Percentiles rank a stretch among this genome's conserved stretches.
Evolutionary conservation across 2,888 invertebrate genomes (phyloP).

Genomic region (Acanthosepion esculentum): DNA sequence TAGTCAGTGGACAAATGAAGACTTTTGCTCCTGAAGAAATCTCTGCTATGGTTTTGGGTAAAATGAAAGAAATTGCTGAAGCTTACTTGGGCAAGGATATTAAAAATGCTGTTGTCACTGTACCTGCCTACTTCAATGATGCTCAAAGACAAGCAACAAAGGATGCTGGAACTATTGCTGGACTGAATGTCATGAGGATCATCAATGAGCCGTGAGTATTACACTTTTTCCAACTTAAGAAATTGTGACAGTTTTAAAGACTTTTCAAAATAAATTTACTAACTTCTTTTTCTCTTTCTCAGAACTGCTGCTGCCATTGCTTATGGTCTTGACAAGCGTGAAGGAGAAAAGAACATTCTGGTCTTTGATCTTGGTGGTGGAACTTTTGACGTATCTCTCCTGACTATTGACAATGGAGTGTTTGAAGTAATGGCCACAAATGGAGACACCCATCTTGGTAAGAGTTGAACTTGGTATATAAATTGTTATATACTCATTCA

Average conservation of each 20-base stretch:
- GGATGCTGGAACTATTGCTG: conserved; percentile 96
- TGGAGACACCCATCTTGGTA: conserved; percentile 94
- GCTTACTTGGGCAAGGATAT: conserved; percentile 96
- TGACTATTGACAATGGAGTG: conserved; percentile 98
- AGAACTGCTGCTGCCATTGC: conserved; percentile 95
- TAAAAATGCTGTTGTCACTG: conserved; percentile 91
- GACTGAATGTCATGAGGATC: conserved; percentile 93
- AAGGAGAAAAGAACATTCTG: conserved; percentile 97
- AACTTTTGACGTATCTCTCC: conserved; percentile 97
- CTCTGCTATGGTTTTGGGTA: conserved; percentile 97
- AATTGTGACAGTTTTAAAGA: too few species aligned
- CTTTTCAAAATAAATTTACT: too few species aligned
- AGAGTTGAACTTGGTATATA: conserved; percentile 47
- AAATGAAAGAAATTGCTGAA: conserved; percentile 99
- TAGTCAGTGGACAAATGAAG: conserved; percentile 77
- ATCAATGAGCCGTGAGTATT: conserved; percentile 86
- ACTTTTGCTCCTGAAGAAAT: conserved; percentile 98
- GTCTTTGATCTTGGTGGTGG: conserved; percentile 99
- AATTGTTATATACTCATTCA: too few species aligned
- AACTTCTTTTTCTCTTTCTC: conserved; percentile 47
- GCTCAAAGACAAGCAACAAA: conserved; percentile 99
- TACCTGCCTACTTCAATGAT: conserved; percentile 99
- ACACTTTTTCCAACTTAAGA: too few species aligned
- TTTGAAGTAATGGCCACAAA: conserved; percentile 91
- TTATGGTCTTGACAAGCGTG: conserved; percentile 96